phyloP scores from a whole-genome alignment of 2,888 invertebrate genomes.

The Drosophila neonasuta region DNA sequence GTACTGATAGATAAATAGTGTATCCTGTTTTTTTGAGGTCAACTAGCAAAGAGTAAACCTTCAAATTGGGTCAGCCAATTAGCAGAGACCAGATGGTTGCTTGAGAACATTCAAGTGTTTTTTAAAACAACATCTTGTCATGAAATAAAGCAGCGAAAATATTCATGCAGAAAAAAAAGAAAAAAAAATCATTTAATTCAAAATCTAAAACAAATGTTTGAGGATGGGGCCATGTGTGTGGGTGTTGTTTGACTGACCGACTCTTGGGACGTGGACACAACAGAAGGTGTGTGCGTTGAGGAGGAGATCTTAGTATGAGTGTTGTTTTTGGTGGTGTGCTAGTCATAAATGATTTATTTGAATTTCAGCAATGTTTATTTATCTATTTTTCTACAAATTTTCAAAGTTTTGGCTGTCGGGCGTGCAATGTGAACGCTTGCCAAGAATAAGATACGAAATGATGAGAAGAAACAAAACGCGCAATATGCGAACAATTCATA shows the following conservation, averaged over 20 bases:
- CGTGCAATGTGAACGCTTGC: constrained; percentile 56
- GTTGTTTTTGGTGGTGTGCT: constrained; percentile 19
- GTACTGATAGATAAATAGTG: constrained; percentile 1
- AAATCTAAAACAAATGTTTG: constrained; percentile 55
- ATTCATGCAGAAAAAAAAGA: constrained; percentile 19
- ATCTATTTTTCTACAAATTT: constrained; percentile 67
- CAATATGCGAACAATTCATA: constrained; percentile 60
- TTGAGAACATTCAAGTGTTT: constrained; percentile 33
- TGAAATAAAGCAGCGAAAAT: constrained; percentile 27
- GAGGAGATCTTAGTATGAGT: constrained; percentile 3
- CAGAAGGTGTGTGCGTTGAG: not conserved
- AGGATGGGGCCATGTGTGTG: constrained; percentile 22
- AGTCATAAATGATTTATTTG: constrained; percentile 64
- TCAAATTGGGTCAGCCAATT: constrained; percentile 54
- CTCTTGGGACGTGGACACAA: constrained; percentile 12
- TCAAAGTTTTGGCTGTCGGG: constrained; percentile 40
- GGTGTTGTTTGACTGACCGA: constrained; percentile 25
- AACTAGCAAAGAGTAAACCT: constrained; percentile 7
- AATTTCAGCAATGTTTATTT: constrained; percentile 69
- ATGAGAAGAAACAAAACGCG: constrained; percentile 39
- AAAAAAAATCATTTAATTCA: constrained; percentile 6
- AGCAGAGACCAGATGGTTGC: constrained; percentile 35
- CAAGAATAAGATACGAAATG: constrained; percentile 59
- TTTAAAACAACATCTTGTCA: constrained; percentile 45
- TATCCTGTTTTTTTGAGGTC: constrained; percentile 18